These are phyloP conservation scores for Pteropus alecto DNA, from an alignment of 2,113 vertebrate genomes.

Conservation along the genomic window DNA sequence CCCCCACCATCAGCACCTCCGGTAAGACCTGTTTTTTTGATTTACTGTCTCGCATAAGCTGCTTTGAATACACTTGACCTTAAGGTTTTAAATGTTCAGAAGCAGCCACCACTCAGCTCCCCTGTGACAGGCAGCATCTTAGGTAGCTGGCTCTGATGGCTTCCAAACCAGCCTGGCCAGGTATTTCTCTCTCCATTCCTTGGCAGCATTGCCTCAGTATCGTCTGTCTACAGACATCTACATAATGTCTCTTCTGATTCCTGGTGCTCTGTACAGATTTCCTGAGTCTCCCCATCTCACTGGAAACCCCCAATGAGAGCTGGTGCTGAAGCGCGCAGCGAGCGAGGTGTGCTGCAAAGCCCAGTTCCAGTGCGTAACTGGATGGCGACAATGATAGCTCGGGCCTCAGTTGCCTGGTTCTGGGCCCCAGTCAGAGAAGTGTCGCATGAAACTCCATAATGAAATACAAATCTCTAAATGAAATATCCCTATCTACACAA, in stretches of 20 bases:
- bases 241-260: neutral
- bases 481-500: neutral
- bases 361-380: neutral
- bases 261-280: neutral
- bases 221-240: neutral
- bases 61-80: neutral
- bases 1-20: slow-evolving; percentile 65
- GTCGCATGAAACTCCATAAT: neutral
- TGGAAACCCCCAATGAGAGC: neutral
- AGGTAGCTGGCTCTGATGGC: neutral
- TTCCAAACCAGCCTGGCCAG: neutral
- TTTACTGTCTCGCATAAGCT: neutral
- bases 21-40: slow-evolving; percentile 77
- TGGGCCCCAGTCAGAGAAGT: neutral
- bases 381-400: neutral
- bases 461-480: neutral
- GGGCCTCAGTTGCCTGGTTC: neutral
- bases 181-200: neutral
- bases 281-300: neutral
- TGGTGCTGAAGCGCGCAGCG: too few species aligned
- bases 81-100: neutral
- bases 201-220: rapidly evolving
- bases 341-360: neutral
- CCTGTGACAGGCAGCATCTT: neutral
- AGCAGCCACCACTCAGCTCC: neutral